These are phyloP conservation scores for Enteromius radiatus DNA, from an alignment of 2,797 vertebrate species.

Conservation along the genomic window DNA sequence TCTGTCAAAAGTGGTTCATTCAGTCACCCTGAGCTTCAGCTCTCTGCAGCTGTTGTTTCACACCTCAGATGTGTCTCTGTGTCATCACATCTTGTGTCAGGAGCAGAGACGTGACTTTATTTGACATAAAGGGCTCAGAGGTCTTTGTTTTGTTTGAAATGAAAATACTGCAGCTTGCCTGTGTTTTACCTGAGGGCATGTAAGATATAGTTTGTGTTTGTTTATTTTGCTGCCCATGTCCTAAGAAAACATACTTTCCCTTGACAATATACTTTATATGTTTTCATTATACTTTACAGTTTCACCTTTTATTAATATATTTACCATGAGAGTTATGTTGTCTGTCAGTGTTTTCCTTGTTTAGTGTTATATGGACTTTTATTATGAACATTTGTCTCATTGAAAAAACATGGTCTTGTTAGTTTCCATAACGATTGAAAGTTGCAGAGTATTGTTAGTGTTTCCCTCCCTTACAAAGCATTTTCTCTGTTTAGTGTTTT, in stretches of 20 bases:
- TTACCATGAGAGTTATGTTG: too few relatives aligned
- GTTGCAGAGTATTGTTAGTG: too few relatives aligned
- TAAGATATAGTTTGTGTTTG: not conserved
- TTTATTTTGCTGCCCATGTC: slow-evolving; percentile 3
- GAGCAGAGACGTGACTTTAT: slow-evolving; percentile 8
- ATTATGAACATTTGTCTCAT: too few relatives aligned
- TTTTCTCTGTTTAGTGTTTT: too few relatives aligned
- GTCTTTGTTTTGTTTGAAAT: slow-evolving; percentile 17
- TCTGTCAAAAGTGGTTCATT: slow-evolving; percentile 61
- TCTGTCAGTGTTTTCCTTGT: too few relatives aligned
- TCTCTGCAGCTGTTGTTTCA: slow-evolving; percentile 36
- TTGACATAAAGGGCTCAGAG: slow-evolving; percentile 20
- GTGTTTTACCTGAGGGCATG: not conserved
- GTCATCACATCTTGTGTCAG: slow-evolving; percentile 7
- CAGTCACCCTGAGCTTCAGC: slow-evolving; percentile 50
- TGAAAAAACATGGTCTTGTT: too few relatives aligned
- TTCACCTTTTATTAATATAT: not conserved
- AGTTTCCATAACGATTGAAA: too few relatives aligned
- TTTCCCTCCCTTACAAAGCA: too few relatives aligned
- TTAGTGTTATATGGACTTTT: too few relatives aligned
- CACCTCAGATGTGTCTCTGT: slow-evolving; percentile 34
- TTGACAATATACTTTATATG: not conserved
- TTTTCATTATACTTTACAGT: not conserved
- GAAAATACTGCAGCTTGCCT: not conserved
- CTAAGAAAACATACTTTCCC: not conserved